Evolutionary conservation across 2,113 vertebrate species (phyloP), one percentile per base, ranked within the genome.

Genomic region (Daubentonia madagascariensis): DNA sequence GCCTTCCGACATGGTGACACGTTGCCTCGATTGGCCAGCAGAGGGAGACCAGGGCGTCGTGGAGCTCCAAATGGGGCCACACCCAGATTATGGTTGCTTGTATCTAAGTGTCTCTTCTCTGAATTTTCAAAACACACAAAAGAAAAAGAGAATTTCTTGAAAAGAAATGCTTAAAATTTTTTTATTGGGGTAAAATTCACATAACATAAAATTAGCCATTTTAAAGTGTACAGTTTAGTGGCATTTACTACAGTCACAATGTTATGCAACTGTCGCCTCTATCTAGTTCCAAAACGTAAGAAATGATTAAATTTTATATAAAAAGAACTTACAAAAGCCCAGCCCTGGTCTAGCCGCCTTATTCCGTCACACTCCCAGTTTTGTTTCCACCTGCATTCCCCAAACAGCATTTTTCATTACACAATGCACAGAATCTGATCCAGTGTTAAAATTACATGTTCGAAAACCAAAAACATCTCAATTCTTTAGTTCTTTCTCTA

Each of bases 31-130:
- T 50, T 96, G 94, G 93, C 98, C 98, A 98, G 94, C 86, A 98
- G 98, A 97, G 98, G 97, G 98, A 98, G 96, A 98, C 93, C 52
- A 43, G 97, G 4, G 72, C 97, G 97, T 63, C 97, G 79, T 91
- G 93, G 86, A 97, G 97, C 97, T 40, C 17, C 3, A 20, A n/a
- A 83, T 35, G 85, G 30, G 93, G 67, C 72, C 95, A 98, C 93
- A 92, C 93, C 85, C 89, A 94, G 80, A 96, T 50, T 23, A 89
- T 86, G 91, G 65, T 52, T 96, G 90, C 91, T 96, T 92, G 32
- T 95, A 61, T 2, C 48, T 50, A 68, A 72, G 5, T 59, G 37
- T 83, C 63, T 97, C 91, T 96, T 32, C n/a, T 93, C 63, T 91
- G 20, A 61, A 32, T 48, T 61, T 84, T 98, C 91, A 90, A 89